Conservation (phyloP, 2,113 vertebrate species). For the Scomber japonicus region DNA sequence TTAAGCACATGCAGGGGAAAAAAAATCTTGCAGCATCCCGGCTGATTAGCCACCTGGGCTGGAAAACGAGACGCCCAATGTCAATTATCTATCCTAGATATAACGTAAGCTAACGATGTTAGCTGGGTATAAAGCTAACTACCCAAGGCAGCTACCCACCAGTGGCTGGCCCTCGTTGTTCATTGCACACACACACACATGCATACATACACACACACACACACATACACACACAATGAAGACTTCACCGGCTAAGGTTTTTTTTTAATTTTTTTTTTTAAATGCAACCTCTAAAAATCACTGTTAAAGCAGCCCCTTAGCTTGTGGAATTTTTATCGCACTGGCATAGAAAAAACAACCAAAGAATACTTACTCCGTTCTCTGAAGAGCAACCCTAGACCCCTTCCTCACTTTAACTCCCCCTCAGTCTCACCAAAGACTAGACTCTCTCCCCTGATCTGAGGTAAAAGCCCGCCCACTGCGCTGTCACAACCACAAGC, state of each 20-base stretch:
- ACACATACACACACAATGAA: slow-evolving; percentile 38
- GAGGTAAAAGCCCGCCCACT: slow-evolving; percentile 82
- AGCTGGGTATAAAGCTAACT: slow-evolving; percentile 71
- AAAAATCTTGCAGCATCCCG: slow-evolving; percentile 44
- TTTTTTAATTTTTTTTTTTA: too few relatives aligned
- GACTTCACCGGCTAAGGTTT: background rate
- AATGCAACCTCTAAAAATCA: slow-evolving; percentile 25
- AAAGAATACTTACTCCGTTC: slow-evolving; percentile 81
- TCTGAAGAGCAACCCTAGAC: slow-evolving; percentile 69
- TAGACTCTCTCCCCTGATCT: slow-evolving; percentile 81
- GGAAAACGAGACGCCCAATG: slow-evolving; percentile 64
- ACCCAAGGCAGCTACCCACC: slow-evolving; percentile 53
- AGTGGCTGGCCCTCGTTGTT: slow-evolving; percentile 66
- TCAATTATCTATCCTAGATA: slow-evolving; percentile 59
- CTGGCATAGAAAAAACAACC: slow-evolving; percentile 5
- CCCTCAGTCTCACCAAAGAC: slow-evolving; percentile 83
- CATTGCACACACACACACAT: slow-evolving; percentile 23
- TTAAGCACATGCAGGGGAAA: background rate
- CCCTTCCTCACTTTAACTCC: slow-evolving; percentile 78
- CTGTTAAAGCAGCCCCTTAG: background rate
- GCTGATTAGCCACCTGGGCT: slow-evolving; percentile 37
- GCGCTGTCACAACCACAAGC: slow-evolving; percentile 76
- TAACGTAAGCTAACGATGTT: slow-evolving; percentile 69
- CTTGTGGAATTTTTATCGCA: background rate
- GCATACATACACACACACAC: slow-evolving; percentile 19